Evolutionary conservation across 2,113 vertebrate genomes (phyloP), one percentile per base, ranked within the genome.

Genomic region (Bubo bubo): DNA sequence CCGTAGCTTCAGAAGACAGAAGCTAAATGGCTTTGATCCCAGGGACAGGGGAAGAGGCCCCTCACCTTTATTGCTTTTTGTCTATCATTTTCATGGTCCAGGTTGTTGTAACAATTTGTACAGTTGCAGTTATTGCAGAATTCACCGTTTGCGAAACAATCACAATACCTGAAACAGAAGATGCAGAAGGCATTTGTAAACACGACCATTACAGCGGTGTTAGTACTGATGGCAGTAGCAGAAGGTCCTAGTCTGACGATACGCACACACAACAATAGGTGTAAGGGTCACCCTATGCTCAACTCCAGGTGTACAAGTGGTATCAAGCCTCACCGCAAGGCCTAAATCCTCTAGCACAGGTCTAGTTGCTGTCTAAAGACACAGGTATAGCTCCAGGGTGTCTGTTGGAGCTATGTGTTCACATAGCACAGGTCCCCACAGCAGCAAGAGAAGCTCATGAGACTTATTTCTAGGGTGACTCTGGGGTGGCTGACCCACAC

Each of bases 41-140:
- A 0, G 41, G 59, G 35, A 12, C 71, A 62, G 12, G 26, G 45
- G 34, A 62, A 85, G 64, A 93, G 47, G 21, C n/a, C 66, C 56
- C 94, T 97, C 94, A 99, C 99, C 99, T 99, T 99, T 93, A 99
- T 99, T 91, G 99, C 99, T 98, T 99, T 99, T 85, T 99, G 99
- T 47, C 99, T 98, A 39, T 99, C 99, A 1, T 99, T 99, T 97
- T 99, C 99, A 63, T 99, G 99, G 92, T 99, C 99, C 94, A 99
- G 98, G 97, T 99, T 99, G 96, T 99, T 99, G 39, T 99, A 99
- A 96, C 99, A 99, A 95, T 99, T 99, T 60, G 99, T 99, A 97
- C 99, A 99, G 97, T 99, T 99, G 95, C 99, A 99, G 96, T 99
- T 99, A 96, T 99, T 99, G 97, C 99, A 99, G 98, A 99, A 99